Conservation (phyloP, 2,797 vertebrate species). For the Florisuga fusca region DNA sequence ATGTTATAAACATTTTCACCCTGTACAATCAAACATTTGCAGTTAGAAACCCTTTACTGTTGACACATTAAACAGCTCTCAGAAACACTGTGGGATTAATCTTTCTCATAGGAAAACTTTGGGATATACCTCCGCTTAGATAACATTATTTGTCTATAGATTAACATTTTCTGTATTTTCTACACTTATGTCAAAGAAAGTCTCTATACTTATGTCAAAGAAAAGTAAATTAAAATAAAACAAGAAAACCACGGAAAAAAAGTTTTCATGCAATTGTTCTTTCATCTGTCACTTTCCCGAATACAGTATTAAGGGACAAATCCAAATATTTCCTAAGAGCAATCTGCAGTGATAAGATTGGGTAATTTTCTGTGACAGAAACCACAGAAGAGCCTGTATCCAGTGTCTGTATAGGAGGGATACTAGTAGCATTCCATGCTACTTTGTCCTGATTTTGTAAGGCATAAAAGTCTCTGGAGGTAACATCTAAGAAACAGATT, state of each 20-base stretch:
- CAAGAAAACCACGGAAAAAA: neutral
- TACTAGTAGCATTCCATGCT: neutral
- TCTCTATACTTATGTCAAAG: neutral
- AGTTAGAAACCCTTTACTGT: neutral
- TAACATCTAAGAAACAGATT: neutral
- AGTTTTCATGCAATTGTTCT: neutral
- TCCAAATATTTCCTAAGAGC: neutral
- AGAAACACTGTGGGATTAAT: neutral
- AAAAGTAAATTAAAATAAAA: neutral
- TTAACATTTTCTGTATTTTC: neutral
- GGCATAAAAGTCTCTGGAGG: neutral
- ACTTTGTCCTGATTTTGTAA: neutral
- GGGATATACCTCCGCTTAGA: neutral
- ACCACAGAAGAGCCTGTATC: neutral
- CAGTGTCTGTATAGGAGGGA: neutral
- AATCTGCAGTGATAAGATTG: neutral
- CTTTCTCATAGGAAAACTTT: neutral
- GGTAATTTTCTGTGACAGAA: neutral
- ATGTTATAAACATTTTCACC: neutral
- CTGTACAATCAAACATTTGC: neutral
- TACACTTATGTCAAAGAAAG: neutral
- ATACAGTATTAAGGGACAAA: neutral
- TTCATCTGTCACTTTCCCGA: neutral
- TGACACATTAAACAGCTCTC: neutral
- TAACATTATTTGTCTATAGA: neutral